phyloP scores from a whole-genome alignment of 1,140 invertebrate genomes.

The Lordiphosa clarofinis region DNA sequence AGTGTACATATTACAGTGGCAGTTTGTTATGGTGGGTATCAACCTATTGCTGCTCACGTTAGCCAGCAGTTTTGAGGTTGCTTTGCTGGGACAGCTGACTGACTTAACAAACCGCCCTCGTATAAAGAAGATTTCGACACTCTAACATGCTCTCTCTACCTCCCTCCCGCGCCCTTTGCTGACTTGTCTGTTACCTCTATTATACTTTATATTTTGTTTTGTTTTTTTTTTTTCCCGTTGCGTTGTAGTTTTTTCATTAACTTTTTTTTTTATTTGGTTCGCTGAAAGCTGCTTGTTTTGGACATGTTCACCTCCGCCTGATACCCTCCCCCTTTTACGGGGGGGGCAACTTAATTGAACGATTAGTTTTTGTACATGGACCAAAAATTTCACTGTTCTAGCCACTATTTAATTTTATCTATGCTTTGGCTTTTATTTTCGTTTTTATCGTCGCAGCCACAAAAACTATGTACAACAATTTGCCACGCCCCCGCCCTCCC shows the following conservation, averaged over 20 bases:
- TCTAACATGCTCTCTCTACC: neutral
- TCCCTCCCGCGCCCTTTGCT: neutral
- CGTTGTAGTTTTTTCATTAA: conserved; percentile 55
- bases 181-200: neutral
- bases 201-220: neutral
- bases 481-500: conserved; percentile 18
- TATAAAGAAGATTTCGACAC: too few relatives aligned
- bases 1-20: too few relatives aligned
- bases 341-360: conserved; percentile 64
- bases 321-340: conserved; percentile 1
- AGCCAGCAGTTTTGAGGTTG: too few relatives aligned
- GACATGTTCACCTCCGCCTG: conserved; percentile 36
- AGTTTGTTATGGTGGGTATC: too few relatives aligned
- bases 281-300: conserved; percentile 39
- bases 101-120: too few relatives aligned
- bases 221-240: neutral
- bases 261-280: conserved; percentile 38
- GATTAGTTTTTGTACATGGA: conserved; percentile 70
- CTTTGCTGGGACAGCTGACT: too few relatives aligned
- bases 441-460: conserved; percentile 52
- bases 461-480: conserved; percentile 64
- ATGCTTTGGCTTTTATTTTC: conserved; percentile 58
- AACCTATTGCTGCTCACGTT: too few relatives aligned
- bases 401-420: conserved; percentile 75
- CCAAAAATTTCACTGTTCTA: conserved; percentile 22